Percentiles rank a stretch among this genome's conserved stretches.
Evolutionary conservation across 1,140 invertebrate species (phyloP).

Genomic region (Caerostris extrusa): DNA sequence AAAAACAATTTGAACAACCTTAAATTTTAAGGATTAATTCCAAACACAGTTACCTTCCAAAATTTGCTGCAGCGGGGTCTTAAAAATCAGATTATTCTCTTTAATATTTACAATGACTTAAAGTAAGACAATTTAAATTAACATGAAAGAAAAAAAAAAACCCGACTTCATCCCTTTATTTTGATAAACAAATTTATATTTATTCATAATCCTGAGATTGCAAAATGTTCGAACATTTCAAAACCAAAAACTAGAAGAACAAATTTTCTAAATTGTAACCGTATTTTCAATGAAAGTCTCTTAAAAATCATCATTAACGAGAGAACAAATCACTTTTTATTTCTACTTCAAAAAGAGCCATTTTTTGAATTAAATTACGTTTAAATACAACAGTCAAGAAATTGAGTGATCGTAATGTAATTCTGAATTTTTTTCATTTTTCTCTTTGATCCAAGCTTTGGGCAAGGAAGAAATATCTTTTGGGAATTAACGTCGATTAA

Average conservation of each 20-base stretch:
- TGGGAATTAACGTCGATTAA: slow-evolving; percentile 60
- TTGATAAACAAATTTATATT: no score
- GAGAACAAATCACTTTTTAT: neutral
- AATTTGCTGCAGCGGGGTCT: no score
- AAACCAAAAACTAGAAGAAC: neutral
- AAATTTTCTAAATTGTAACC: neutral
- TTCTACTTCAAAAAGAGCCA: neutral
- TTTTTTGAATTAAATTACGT: slow-evolving; percentile 29
- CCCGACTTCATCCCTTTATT: no score
- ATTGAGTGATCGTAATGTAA: neutral
- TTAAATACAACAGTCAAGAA: neutral
- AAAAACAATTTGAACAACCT: no score
- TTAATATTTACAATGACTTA: no score
- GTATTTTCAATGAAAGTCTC: neutral
- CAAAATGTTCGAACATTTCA: neutral
- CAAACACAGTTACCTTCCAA: no score
- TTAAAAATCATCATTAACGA: neutral
- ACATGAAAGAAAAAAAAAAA: no score
- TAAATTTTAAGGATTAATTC: no score
- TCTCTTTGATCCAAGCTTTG: neutral
- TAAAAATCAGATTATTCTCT: no score
- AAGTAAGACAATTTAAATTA: no score
- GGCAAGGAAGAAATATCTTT: neutral
- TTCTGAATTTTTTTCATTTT: neutral
- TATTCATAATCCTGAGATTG: no score